A percentile compares a stretch with the other conserved stretches of the same genome.
Evolutionary conservation across 2,888 invertebrate genomes (phyloP).

Genomic region (Heliothis peltigera): DNA sequence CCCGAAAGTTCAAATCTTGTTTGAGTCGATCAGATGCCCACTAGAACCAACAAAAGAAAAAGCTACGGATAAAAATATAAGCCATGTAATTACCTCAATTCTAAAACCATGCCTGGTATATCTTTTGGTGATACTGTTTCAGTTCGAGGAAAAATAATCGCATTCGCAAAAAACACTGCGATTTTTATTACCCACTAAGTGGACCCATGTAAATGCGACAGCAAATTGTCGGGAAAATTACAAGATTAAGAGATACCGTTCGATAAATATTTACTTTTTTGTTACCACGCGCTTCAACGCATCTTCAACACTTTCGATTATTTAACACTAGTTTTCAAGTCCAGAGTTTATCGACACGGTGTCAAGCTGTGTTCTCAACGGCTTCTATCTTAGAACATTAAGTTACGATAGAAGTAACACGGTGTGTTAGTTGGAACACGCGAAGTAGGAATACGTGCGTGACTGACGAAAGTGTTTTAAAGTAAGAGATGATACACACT

Average conservation of each 20-base stretch:
- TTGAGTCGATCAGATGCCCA: too few relatives aligned
- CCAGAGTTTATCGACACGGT: constrained; percentile 26
- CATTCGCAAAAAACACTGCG: too few relatives aligned
- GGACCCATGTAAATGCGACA: background rate
- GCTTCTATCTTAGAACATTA: background rate
- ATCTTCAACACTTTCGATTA: constrained; percentile 48
- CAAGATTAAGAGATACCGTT: constrained; percentile 19
- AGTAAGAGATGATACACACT: constrained; percentile 42
- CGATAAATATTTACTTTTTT: constrained; percentile 47
- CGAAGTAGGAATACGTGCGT: constrained; percentile 35
- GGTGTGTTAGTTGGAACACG: constrained; percentile 28
- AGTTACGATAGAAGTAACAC: constrained; percentile 8
- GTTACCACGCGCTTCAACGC: constrained; percentile 37
- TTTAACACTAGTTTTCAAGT: constrained; percentile 18
- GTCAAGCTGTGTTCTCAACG: constrained; percentile 1
- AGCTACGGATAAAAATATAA: too few relatives aligned
- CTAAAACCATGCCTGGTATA: too few relatives aligned
- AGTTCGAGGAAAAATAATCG: too few relatives aligned
- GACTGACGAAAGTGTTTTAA: constrained; percentile 54
- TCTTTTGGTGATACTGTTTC: too few relatives aligned
- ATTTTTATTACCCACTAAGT: too few relatives aligned
- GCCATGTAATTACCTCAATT: too few relatives aligned
- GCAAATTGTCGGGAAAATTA: constrained; percentile 6
- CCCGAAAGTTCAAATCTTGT: too few relatives aligned
- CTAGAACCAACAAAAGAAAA: too few relatives aligned